Conservation (phyloP, 92 coral and sea anemone genomes). For the Zoanthus sociatus region DNA sequence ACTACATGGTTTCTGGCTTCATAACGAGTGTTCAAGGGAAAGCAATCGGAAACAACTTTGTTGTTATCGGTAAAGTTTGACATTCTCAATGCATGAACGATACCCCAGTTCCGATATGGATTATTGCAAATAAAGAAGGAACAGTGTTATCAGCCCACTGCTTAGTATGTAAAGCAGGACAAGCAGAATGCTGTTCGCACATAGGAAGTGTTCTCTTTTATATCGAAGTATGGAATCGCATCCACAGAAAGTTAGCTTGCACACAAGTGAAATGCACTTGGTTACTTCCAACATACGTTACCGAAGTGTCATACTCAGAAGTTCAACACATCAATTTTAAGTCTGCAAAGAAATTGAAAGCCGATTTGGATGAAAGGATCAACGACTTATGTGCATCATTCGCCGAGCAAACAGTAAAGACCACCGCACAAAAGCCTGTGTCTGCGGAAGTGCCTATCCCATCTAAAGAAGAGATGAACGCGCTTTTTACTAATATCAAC, state of each 20-base stretch:
- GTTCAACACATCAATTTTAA: slow-evolving; percentile 16
- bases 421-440: slow-evolving; percentile 7
- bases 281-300: slow-evolving; percentile 4
- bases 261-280: slow-evolving; percentile 7
- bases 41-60: no score
- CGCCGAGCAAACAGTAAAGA: slow-evolving; percentile 1
- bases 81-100: no score
- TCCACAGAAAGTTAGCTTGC: not conserved
- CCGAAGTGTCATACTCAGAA: not conserved
- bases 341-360: slow-evolving; percentile 2
- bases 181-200: no score
- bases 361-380: slow-evolving; percentile 7
- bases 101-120: no score
- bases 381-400: slow-evolving; percentile 2
- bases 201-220: no score
- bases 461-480: slow-evolving; percentile 7
- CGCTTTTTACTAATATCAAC: not conserved
- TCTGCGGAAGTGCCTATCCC: slow-evolving; percentile 7
- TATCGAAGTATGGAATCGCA: no score
- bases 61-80: no score
- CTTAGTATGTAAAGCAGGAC: no score
- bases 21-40: no score
- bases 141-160: no score
- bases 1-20: no score
- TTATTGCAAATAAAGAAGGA: no score